Evolutionary conservation across 92 coral and sea anemone genomes (phyloP), one percentile per base, ranked within the genome.

Genomic region (Diadumene lineata): DNA sequence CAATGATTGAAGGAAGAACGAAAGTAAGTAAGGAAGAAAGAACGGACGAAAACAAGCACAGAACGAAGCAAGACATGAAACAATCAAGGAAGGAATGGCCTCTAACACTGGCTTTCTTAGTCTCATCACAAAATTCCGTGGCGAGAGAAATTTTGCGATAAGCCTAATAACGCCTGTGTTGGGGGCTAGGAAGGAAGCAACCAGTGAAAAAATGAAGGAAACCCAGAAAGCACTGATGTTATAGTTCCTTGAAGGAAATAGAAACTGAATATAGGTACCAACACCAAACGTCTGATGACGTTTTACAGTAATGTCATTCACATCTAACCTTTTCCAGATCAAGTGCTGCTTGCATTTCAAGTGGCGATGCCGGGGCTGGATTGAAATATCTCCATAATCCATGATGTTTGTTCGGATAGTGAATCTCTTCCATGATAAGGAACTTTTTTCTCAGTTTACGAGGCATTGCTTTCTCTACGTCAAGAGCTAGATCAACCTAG

Each of bases 401-500:
- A 1, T 78, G 70, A 56, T 73, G 70, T 64, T 83, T 73, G 82
- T 94, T 94, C 18, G 97, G 97, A 57, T 73, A 86, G 34, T 87
- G 32, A 0, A 66, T 74, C 51, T 94, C 91, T 10, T 15, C 38
- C 1, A 18, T 44, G 24, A 82, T 71, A 24, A 90, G 78, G 46
- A 94, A 75, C 28, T 32, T 67, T 38, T 85, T 84, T 25, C 98
- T 89, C 27, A 94, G 55, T 56, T 72, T 60, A 30, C 97, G 78
- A 32, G 98, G 98, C 22, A 94, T 56, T 3, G 98, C 98, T 69
- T 94, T 94, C 56, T 94, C 98, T 25, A 94, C 98, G 74, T 94
- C 97, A 58, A 94, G 86, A 24, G 97, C 98, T 77, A 94, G 70
- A 65, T 94, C 98, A 62, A 94, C 98, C 98, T 94, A 38, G 0